phyloP scores from a whole-genome alignment of 2,888 invertebrate genomes.

The Ferrisia virgata region DNA sequence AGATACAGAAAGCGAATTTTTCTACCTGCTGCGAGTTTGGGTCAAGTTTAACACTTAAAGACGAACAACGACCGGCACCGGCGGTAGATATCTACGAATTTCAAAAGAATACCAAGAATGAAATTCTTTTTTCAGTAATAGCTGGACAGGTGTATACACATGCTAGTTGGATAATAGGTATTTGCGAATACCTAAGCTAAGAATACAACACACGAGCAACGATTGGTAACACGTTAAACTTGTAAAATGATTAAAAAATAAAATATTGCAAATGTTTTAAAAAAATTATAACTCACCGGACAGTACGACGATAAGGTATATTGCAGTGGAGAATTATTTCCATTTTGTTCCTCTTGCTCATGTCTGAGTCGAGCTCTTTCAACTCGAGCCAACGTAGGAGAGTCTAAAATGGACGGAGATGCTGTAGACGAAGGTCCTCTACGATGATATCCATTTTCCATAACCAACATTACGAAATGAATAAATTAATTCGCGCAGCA shows the following conservation, averaged over 20 bases:
- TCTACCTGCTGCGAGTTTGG: background rate
- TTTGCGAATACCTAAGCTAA: background rate
- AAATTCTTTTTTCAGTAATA: background rate
- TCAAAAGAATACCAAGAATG: background rate
- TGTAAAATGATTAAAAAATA: background rate
- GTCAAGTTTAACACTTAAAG: background rate
- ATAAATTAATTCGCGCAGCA: background rate
- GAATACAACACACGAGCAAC: background rate
- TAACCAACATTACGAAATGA: constrained; percentile 20
- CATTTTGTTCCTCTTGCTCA: constrained; percentile 52
- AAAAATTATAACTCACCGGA: constrained; percentile 45
- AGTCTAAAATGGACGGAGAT: constrained; percentile 59
- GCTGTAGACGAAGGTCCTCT: constrained; percentile 35
- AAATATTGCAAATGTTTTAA: background rate
- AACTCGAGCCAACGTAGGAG: constrained; percentile 61
- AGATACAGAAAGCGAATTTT: background rate
- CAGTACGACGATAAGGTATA: constrained; percentile 48
- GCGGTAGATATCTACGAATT: background rate
- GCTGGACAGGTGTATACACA: background rate
- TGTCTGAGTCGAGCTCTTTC: constrained; percentile 60
- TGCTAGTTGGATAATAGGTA: background rate
- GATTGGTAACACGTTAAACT: too few species aligned
- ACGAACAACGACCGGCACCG: background rate
- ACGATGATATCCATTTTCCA: constrained; percentile 50
- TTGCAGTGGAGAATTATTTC: constrained; percentile 45